phyloP scores from a whole-genome alignment of 2,888 invertebrate species.

The Megalurothrips usitatus region DNA sequence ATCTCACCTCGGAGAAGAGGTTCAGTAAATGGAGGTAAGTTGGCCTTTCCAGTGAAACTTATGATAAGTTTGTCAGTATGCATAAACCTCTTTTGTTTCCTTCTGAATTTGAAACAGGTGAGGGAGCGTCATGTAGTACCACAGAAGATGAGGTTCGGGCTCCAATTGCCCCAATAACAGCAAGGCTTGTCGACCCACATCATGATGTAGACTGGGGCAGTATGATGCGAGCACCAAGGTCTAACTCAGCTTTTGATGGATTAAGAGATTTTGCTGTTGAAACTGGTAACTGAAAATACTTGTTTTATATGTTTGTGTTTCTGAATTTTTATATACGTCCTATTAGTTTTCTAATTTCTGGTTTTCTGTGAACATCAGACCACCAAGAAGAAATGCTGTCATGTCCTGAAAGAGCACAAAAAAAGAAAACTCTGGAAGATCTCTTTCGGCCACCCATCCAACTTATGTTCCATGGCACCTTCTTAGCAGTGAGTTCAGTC shows the following conservation, averaged over 20 bases:
- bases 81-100: neutral
- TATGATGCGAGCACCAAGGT: neutral
- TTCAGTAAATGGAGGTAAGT: neutral
- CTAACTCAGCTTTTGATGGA: conserved; percentile 9
- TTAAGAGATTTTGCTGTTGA: neutral
- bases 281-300: neutral
- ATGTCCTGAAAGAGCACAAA: conserved; percentile 6
- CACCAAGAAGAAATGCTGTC: conserved; percentile 16
- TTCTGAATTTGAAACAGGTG: neutral
- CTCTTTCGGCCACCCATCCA: neutral
- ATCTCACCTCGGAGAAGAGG: neutral
- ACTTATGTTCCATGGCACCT: conserved; percentile 7
- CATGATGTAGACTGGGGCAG: neutral
- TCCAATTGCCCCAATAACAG: conserved; percentile 3
- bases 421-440: neutral
- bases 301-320: neutral
- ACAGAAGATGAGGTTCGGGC: neutral
- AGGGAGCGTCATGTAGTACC: neutral
- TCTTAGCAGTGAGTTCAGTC: neutral
- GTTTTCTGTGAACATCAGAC: neutral
- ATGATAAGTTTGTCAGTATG: neutral
- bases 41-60: neutral
- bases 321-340: neutral
- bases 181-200: neutral
- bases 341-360: neutral